Conservation (phyloP, 2,113 vertebrate species). For the Paradoxurus hermaphroditus region DNA sequence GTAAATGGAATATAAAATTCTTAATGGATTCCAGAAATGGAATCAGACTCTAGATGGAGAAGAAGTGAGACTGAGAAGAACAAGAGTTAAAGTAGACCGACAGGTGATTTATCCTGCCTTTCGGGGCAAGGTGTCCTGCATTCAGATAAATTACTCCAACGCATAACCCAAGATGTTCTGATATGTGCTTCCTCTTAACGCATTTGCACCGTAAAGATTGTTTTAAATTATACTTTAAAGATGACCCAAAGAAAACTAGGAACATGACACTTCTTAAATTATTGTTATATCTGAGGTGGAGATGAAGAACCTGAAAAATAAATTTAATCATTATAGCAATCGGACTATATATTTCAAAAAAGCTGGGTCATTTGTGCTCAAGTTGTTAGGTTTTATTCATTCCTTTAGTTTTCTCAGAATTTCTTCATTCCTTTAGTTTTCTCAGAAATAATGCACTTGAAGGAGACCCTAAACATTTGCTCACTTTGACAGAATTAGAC, state of each 20-base stretch:
- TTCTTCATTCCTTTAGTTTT: background rate
- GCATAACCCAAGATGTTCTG: background rate
- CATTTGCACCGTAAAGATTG: background rate
- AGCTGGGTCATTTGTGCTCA: background rate
- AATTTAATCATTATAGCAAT: background rate
- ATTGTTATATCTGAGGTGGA: background rate
- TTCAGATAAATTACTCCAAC: slow-evolving; percentile 36
- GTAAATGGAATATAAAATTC: slow-evolving; percentile 60
- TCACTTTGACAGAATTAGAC: background rate
- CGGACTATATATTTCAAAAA: background rate
- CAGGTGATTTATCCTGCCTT: slow-evolving; percentile 38
- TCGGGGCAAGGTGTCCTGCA: background rate
- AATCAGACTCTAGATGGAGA: slow-evolving; percentile 33
- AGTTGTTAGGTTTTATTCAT: background rate
- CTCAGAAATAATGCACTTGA: background rate
- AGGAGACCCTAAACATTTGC: background rate
- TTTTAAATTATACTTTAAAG: background rate
- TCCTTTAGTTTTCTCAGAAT: slow-evolving; percentile 1
- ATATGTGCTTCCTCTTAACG: background rate
- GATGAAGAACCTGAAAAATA: background rate
- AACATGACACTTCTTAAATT: background rate
- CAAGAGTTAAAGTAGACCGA: slow-evolving; percentile 43
- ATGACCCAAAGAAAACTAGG: background rate
- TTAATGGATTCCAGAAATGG: slow-evolving; percentile 66
- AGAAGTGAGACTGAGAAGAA: slow-evolving; percentile 41